Percentiles rank a stretch among this genome's conserved stretches.
Conservation (phyloP, 2,113 vertebrate species). For the Pleuronectes platessa region DNA sequence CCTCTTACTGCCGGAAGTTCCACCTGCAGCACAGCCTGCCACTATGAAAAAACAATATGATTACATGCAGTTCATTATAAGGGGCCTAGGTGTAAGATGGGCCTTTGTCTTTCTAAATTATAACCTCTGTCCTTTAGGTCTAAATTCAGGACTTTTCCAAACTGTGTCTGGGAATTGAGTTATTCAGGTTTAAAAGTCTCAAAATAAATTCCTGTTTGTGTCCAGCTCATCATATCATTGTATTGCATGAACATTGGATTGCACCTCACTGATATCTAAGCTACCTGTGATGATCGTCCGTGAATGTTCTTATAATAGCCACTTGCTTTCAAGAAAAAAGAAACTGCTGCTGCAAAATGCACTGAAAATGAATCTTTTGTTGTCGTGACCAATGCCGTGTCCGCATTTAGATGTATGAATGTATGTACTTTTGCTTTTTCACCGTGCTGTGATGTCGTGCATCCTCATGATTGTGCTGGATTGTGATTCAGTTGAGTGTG, state of each 20-base stretch:
- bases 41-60: no score
- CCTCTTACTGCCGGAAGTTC: not conserved
- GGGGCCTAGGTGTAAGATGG: no score
- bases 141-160: no score
- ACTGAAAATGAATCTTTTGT: constrained; percentile 35
- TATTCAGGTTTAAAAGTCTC: not conserved
- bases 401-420: constrained; percentile 27
- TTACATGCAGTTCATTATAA: no score
- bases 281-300: constrained; percentile 29
- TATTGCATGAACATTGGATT: constrained; percentile 23
- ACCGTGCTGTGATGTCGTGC: constrained; percentile 27
- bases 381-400: constrained; percentile 20
- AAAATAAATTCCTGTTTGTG: not conserved
- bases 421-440: constrained; percentile 37
- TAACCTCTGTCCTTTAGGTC: no score
- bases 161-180: not conserved
- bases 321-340: constrained; percentile 13
- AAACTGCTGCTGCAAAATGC: constrained; percentile 51
- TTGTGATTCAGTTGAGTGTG: not conserved
- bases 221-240: not conserved
- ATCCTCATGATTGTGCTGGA: constrained; percentile 1
- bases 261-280: constrained; percentile 37
- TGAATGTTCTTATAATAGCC: constrained; percentile 33
- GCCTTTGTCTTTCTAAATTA: no score
- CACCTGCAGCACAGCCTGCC: not conserved